Evolutionary conservation across 2,888 invertebrate species (phyloP).

Genomic region (Oeneis ivallda): DNA sequence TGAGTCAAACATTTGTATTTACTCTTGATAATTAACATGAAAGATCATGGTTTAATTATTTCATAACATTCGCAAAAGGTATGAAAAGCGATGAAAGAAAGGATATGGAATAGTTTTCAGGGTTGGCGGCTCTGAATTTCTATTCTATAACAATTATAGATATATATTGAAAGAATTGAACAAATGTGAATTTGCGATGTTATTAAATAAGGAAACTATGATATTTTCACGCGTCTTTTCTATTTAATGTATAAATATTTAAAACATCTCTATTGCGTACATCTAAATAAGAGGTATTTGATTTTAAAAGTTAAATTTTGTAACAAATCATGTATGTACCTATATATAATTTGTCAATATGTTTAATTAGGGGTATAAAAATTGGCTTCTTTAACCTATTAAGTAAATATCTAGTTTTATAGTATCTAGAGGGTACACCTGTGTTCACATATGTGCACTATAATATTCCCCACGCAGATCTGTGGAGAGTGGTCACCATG

Average conservation of each 20-base stretch:
- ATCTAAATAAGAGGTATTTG: neutral
- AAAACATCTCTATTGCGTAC: neutral
- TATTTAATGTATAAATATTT: neutral
- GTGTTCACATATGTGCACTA: no score
- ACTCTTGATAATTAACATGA: neutral
- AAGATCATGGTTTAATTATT: constrained; percentile 37
- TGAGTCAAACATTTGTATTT: neutral
- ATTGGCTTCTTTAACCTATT: constrained; percentile 24
- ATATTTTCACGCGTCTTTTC: neutral
- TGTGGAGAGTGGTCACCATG: no score
- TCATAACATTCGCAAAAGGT: constrained; percentile 44
- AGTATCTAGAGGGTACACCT: no score
- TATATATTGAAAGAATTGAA: constrained; percentile 6
- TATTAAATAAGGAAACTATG: constrained; percentile 34
- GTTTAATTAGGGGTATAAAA: constrained; percentile 15
- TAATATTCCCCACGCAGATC: no score
- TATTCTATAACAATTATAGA: constrained; percentile 38
- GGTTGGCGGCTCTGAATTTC: constrained; percentile 68
- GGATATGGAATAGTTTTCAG: constrained; percentile 49
- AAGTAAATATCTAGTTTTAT: no score
- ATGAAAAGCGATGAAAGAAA: constrained; percentile 45
- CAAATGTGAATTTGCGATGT: constrained; percentile 26
- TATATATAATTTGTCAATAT: neutral
- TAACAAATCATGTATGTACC: neutral
- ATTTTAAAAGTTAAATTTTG: constrained; percentile 4